Conservation (phyloP, 1,140 invertebrate species). For the Cotesia typhae region DNA sequence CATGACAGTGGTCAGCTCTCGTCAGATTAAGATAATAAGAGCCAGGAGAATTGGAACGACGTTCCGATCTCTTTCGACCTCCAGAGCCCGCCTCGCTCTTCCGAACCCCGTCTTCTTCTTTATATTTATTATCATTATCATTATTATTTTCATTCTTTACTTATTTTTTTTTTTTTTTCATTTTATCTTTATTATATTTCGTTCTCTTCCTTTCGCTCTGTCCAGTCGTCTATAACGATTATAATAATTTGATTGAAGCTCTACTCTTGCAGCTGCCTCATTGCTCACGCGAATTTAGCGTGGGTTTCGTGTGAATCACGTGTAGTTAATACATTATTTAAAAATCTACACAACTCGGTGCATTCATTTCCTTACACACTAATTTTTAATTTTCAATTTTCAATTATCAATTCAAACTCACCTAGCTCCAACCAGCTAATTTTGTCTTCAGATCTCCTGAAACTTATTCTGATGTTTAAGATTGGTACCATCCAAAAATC, state of each 20-base stretch:
- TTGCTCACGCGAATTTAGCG: constrained; percentile 28
- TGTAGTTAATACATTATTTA: neutral
- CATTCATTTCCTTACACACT: neutral
- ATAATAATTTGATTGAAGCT: constrained; percentile 33
- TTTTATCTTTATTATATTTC: constrained; percentile 3
- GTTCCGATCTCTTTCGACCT: constrained; percentile 28
- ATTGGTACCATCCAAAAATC: no score
- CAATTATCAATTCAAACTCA: no score
- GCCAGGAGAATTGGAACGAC: constrained; percentile 36
- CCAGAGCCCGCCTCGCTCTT: neutral
- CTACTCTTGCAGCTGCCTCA: constrained; percentile 19
- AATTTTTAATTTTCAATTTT: no score
- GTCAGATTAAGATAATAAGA: constrained; percentile 39
- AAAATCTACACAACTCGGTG: neutral
- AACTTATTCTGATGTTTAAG: no score
- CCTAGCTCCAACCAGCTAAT: no score
- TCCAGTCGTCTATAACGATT: constrained; percentile 27
- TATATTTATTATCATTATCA: neutral
- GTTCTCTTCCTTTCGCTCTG: constrained; percentile 14
- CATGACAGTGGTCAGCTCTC: constrained; percentile 25
- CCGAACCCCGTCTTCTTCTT: no score
- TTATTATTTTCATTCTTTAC: constrained; percentile 23
- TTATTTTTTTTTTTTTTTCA: neutral
- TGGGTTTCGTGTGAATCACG: constrained; percentile 27
- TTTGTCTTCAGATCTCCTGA: no score